Conservation (phyloP, 1,140 invertebrate species). For the Trissolcus basalis region DNA sequence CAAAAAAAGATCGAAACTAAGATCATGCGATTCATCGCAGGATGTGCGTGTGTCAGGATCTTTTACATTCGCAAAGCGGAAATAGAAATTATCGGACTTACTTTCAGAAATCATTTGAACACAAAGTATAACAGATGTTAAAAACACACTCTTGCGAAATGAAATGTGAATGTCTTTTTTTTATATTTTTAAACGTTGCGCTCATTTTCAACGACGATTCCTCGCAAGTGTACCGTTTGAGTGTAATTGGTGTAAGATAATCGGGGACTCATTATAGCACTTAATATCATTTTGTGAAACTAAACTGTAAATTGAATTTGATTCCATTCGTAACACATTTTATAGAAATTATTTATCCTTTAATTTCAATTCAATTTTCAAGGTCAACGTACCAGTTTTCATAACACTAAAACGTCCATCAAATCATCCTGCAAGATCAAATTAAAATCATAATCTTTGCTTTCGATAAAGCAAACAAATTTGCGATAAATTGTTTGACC, state of each 20-base stretch:
- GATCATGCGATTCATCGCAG: slow-evolving; percentile 37
- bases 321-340: too few species aligned
- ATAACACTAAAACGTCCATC: too few species aligned
- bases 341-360: too few species aligned
- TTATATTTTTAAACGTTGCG: slow-evolving; percentile 23
- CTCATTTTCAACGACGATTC: slow-evolving; percentile 12
- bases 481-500: too few species aligned
- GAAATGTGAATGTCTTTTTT: background rate
- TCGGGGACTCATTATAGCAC: background rate
- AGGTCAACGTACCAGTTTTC: too few species aligned
- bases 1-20: slow-evolving; percentile 8
- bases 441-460: too few species aligned
- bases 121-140: slow-evolving; percentile 50
- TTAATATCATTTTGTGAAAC: slow-evolving; percentile 2
- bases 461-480: too few species aligned
- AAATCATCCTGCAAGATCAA: too few species aligned
- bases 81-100: slow-evolving; percentile 18
- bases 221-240: slow-evolving; percentile 5
- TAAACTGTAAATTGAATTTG: background rate
- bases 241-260: slow-evolving; percentile 2
- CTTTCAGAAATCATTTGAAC: slow-evolving; percentile 29
- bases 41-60: slow-evolving; percentile 38
- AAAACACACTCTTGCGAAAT: slow-evolving; percentile 17
- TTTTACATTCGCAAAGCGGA: slow-evolving; percentile 31
- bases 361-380: too few species aligned